Conservation (phyloP, 2,113 vertebrate species). For the Arizona elegans region DNA sequence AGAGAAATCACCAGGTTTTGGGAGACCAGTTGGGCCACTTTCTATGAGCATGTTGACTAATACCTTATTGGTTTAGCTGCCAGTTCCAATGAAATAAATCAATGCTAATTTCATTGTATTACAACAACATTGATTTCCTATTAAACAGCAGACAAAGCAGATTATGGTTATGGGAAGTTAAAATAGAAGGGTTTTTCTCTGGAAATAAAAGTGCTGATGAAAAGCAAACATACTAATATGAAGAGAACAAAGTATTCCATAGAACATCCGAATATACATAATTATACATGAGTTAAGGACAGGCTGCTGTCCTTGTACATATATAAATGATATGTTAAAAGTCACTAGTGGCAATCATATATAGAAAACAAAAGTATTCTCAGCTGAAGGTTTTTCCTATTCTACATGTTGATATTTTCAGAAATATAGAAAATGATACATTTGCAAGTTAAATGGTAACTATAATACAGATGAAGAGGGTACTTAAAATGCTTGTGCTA, state of each 20-base stretch:
- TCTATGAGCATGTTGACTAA: slow-evolving; percentile 16
- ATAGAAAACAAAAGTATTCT: not conserved
- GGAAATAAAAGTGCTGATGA: slow-evolving; percentile 28
- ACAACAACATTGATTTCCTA: slow-evolving; percentile 68
- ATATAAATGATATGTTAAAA: not conserved
- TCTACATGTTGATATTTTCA: not conserved
- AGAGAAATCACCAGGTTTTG: slow-evolving; percentile 27
- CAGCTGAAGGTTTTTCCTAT: not conserved
- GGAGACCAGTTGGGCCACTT: slow-evolving; percentile 19
- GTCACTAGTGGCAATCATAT: not conserved
- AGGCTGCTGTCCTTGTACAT: too few species aligned
- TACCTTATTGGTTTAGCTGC: slow-evolving; percentile 49
- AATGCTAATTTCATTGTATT: slow-evolving; percentile 67
- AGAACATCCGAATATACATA: not conserved
- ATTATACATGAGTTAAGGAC: not conserved
- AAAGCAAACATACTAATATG: slow-evolving; percentile 23
- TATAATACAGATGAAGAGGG: not conserved
- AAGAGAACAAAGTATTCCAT: not conserved
- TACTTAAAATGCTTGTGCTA: not conserved
- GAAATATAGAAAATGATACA: not conserved
- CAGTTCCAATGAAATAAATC: slow-evolving; percentile 64
- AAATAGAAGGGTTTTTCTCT: slow-evolving; percentile 37
- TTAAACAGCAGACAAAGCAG: slow-evolving; percentile 61
- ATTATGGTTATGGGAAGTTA: slow-evolving; percentile 61
- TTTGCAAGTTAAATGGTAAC: not conserved